These are phyloP conservation scores for Rhombomys opimus DNA, from an alignment of 2,113 vertebrate species.

Conservation along the genomic window DNA sequence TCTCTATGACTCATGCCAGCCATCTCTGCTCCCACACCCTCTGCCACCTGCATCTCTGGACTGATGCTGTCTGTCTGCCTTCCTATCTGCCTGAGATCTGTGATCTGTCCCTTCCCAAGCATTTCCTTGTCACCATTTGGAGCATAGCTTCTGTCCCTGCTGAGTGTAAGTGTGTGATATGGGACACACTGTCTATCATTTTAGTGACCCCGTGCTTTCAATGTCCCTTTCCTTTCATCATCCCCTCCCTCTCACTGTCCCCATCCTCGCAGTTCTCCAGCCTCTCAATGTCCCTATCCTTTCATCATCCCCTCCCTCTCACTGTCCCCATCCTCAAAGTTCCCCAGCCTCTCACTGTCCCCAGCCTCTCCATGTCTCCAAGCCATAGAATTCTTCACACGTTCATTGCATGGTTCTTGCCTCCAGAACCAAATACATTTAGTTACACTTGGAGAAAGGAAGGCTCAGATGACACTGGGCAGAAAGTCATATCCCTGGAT, in stretches of 20 bases:
- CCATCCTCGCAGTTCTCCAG: neutral
- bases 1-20: neutral
- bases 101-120: neutral
- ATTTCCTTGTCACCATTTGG: neutral
- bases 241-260: neutral
- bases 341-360: neutral
- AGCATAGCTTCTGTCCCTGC: rapidly evolving
- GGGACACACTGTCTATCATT: neutral
- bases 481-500: neutral
- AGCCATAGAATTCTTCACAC: rapidly evolving
- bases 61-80: neutral
- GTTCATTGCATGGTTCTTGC: rapidly evolving
- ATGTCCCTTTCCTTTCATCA: neutral
- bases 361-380: rapidly evolving
- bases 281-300: neutral
- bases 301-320: no score
- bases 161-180: no score
- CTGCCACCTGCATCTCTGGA: neutral
- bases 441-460: neutral
- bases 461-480: neutral
- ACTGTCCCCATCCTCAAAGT: neutral
- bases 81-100: neutral
- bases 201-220: neutral
- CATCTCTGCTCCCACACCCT: rapidly evolving
- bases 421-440: neutral